A percentile compares a stretch with the other conserved stretches of the same genome.
These are phyloP conservation scores for Cerastis leucographa DNA, from an alignment of 2,888 invertebrate genomes.

Conservation along the genomic window DNA sequence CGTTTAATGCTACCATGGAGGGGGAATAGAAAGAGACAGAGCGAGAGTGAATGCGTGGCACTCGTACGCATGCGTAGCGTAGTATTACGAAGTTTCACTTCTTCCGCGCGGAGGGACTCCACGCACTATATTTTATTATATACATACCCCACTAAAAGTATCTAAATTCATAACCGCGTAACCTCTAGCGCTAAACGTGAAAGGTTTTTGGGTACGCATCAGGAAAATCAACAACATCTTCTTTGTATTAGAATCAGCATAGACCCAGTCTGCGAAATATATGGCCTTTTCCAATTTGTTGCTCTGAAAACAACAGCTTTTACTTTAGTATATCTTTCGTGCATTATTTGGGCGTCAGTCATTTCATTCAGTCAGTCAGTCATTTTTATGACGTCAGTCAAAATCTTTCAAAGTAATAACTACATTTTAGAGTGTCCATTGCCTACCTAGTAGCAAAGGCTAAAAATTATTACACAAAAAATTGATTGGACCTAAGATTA, in stretches of 20 bases:
- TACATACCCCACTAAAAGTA: slow-evolving; percentile 83
- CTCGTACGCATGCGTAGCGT: no score
- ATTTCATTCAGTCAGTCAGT: no score
- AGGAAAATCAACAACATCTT: slow-evolving; percentile 79
- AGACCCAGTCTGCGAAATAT: slow-evolving; percentile 81
- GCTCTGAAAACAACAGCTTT: slow-evolving; percentile 76
- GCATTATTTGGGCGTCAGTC: no score
- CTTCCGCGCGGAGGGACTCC: no score
- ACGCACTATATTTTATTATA: no score
- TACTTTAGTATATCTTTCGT: neutral
- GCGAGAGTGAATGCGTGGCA: no score
- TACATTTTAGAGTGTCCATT: neutral
- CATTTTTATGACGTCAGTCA: neutral
- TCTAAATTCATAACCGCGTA: slow-evolving; percentile 82
- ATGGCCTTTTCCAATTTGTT: slow-evolving; percentile 76
- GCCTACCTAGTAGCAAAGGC: neutral
- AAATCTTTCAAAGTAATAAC: neutral
- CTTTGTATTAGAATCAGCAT: slow-evolving; percentile 77
- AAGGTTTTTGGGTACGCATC: slow-evolving; percentile 81
- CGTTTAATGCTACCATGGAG: no score
- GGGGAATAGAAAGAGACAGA: no score
- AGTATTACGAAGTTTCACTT: no score
- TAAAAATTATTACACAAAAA: neutral
- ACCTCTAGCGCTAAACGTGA: slow-evolving; percentile 81
- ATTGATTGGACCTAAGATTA: neutral